Base-by-base conservation (phyloP, 2,888 invertebrate species). In the Esperia sulphurella region DNA sequence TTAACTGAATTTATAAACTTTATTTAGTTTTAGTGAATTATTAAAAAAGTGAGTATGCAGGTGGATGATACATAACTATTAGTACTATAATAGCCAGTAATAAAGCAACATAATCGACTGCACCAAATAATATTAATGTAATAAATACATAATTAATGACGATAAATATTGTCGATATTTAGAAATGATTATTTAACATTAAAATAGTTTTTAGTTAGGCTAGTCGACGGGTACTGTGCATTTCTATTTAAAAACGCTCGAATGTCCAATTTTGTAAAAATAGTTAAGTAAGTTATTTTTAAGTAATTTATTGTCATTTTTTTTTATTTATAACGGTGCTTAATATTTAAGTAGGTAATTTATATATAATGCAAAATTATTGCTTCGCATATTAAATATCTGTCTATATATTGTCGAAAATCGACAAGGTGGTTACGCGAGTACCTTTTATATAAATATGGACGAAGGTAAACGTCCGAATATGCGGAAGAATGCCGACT, bases 201-300 rank as follows among this genome's bases (percentile, higher is more conserved):
- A 3, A 21, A 47, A 51, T 53, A 56, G 59, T 47, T 52, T 51
- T 53, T 53, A 56, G 51, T 57, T 86, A 86, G 83, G 76, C 71
- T 81, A 89, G 86, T 87, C 85, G 89, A 89, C 88, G 89, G 89
- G 89, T 87, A 83, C 77, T 81, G 83, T 85, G 87, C 85, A 86
- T 87, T 87, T 83, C 74, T 58, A 55, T 58, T 63, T 65, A 64
- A 73, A 55, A 63, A 62, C 62, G 69, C 79, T 73, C 72, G 69
- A 74, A 71, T 82, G 86, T 88, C 85, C 84, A 84, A 83, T 87
- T 84, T 87, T 87, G 87, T 86, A 83, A 81, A 79, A 83, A 79
- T 75, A 59, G 30, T 45, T 44, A 57, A 70, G 59, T 47, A 14
- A 10, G 9, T 68, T 64, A 58, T 57, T 42, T 49, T 58, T 71